These are phyloP conservation scores for Cinclus cinclus DNA, from an alignment of 2,113 vertebrate genomes.

Conservation along the genomic window DNA sequence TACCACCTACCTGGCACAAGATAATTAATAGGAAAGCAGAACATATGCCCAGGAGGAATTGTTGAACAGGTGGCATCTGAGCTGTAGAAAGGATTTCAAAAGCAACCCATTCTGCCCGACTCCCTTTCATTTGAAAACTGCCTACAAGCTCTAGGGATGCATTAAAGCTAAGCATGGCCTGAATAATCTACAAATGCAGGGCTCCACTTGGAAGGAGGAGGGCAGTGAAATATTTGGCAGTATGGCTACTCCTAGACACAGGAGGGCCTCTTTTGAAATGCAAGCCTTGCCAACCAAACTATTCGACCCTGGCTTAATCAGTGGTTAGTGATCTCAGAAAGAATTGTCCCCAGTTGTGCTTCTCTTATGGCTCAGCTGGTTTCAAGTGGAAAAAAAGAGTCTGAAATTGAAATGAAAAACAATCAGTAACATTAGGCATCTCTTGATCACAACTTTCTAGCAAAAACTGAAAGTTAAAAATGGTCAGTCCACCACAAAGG, in stretches of 20 bases:
- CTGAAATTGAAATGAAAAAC: background rate
- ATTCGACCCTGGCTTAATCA: background rate
- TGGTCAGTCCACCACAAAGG: background rate
- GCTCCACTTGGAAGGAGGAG: background rate
- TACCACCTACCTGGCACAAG: background rate
- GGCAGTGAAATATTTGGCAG: background rate
- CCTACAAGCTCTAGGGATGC: background rate
- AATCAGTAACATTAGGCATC: background rate
- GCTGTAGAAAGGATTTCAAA: slow-evolving; percentile 31
- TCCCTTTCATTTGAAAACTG: background rate
- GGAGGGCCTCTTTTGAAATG: background rate
- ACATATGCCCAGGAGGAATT: slow-evolving; percentile 25
- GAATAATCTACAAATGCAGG: background rate
- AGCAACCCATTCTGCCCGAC: background rate
- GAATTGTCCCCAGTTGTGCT: accelerated
- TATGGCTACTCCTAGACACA: background rate
- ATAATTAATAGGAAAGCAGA: slow-evolving; percentile 48
- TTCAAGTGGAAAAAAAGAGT: background rate
- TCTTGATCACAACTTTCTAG: background rate
- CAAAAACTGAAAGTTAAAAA: background rate
- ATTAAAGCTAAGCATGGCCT: slow-evolving; percentile 25
- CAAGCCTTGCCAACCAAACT: background rate
- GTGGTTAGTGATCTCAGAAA: background rate
- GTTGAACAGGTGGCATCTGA: slow-evolving; percentile 36
- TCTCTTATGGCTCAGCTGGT: background rate